A percentile compares a stretch with the other conserved stretches of the same genome.
Conservation (phyloP, 2,888 invertebrate species). For the Thera obeliscata region DNA sequence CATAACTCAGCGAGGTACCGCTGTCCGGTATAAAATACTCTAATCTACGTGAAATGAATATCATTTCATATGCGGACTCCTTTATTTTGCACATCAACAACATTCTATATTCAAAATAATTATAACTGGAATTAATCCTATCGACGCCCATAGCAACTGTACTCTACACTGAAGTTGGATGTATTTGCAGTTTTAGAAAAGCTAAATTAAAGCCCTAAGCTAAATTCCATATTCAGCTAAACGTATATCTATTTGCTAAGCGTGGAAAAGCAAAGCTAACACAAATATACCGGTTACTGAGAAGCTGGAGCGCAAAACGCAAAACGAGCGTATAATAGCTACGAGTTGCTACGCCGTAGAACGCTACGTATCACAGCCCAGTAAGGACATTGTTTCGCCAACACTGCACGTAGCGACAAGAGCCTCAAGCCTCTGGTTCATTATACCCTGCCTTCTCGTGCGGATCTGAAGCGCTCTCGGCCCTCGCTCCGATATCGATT, state of each 20-base stretch:
- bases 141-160: neutral
- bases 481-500: slow-evolving; percentile 25
- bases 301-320: neutral
- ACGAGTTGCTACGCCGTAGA: slow-evolving; percentile 16
- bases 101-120: slow-evolving; percentile 4
- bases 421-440: slow-evolving; percentile 48
- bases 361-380: neutral
- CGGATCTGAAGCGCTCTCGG: slow-evolving; percentile 21
- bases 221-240: neutral
- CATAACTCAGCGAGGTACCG: slow-evolving; percentile 19
- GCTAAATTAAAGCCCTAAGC: neutral
- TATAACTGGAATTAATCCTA: neutral
- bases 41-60: slow-evolving; percentile 1
- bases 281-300: no score
- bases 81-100: neutral
- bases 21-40: slow-evolving; percentile 18
- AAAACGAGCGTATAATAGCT: slow-evolving; percentile 2
- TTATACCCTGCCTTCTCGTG: slow-evolving; percentile 24
- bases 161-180: neutral
- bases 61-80: slow-evolving; percentile 6
- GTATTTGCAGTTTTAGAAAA: neutral
- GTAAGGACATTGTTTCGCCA: slow-evolving; percentile 65
- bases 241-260: neutral
- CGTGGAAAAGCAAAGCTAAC: neutral
- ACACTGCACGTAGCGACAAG: slow-evolving; percentile 63